Evolutionary conservation across 2,888 invertebrate species (phyloP).

Genomic region (Stenodera caucasica): DNA sequence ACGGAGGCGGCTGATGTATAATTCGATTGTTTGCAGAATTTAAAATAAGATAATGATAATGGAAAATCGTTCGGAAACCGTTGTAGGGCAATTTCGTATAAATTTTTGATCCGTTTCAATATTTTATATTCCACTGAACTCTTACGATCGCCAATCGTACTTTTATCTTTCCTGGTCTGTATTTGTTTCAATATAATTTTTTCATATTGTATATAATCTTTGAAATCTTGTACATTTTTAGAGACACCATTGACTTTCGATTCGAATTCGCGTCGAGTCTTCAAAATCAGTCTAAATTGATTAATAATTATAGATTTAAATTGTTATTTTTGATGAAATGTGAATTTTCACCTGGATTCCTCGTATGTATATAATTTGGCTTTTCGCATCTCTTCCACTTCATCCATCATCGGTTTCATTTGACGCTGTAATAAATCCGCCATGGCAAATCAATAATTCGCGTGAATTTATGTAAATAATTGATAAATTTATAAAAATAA

Average conservation of each 20-base stretch:
- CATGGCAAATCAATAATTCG: conserved; percentile 57
- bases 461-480: neutral
- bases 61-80: conserved; percentile 73
- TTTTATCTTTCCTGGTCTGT: conserved; percentile 62
- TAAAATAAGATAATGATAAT: conserved; percentile 77
- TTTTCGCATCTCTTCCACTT: conserved; percentile 77
- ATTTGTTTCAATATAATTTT: conserved; percentile 68
- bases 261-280: conserved; percentile 71
- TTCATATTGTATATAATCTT: conserved; percentile 72
- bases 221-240: conserved; percentile 71
- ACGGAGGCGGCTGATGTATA: conserved; percentile 60
- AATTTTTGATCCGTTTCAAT: conserved; percentile 68
- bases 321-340: neutral
- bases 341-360: conserved; percentile 73
- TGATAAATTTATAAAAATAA: neutral
- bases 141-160: conserved; percentile 63
- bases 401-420: conserved; percentile 77
- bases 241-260: conserved; percentile 70
- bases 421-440: conserved; percentile 79
- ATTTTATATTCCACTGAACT: conserved; percentile 70
- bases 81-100: conserved; percentile 71
- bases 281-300: conserved; percentile 64
- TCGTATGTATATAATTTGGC: conserved; percentile 69
- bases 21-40: conserved; percentile 72
- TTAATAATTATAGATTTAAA: neutral